Percentiles rank a stretch among this genome's conserved stretches.
Evolutionary conservation across 2,797 vertebrate genomes (phyloP).

Genomic region (Amblyraja radiata): DNA sequence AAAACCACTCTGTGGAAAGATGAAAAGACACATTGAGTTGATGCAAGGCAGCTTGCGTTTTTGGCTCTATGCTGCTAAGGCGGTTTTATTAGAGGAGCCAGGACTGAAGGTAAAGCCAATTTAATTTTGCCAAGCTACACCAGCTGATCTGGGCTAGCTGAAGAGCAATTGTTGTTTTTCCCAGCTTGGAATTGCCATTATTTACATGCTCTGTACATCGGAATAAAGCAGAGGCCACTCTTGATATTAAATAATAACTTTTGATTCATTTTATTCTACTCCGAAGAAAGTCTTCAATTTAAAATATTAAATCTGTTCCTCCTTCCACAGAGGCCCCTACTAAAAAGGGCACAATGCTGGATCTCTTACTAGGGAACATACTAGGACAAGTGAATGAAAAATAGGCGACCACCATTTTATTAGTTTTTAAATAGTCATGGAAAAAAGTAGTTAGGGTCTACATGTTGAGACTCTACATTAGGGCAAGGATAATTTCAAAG

Average conservation of each 20-base stretch:
- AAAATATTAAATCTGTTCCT: too few species aligned
- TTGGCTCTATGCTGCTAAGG: neutral
- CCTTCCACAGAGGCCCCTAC: too few species aligned
- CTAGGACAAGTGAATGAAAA: too few species aligned
- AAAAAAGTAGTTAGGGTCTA: too few species aligned
- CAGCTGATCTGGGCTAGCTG: neutral
- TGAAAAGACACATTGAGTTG: neutral
- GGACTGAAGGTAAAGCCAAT: neutral
- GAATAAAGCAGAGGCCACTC: neutral
- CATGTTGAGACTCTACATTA: too few species aligned
- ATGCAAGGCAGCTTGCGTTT: neutral
- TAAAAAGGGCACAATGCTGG: too few species aligned
- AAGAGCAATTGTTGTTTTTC: neutral
- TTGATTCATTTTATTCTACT: too few species aligned
- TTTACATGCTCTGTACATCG: neutral
- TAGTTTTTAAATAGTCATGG: too few species aligned
- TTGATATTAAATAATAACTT: neutral
- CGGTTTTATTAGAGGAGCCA: neutral
- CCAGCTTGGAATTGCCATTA: neutral
- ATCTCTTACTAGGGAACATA: too few species aligned
- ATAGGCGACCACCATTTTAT: too few species aligned
- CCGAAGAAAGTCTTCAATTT: too few species aligned
- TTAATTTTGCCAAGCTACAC: neutral
- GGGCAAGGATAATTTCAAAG: too few species aligned
- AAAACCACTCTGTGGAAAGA: neutral